These are phyloP conservation scores for Drosophila suboccidentalis DNA, from an alignment of 2,888 invertebrate species.

Conservation along the genomic window DNA sequence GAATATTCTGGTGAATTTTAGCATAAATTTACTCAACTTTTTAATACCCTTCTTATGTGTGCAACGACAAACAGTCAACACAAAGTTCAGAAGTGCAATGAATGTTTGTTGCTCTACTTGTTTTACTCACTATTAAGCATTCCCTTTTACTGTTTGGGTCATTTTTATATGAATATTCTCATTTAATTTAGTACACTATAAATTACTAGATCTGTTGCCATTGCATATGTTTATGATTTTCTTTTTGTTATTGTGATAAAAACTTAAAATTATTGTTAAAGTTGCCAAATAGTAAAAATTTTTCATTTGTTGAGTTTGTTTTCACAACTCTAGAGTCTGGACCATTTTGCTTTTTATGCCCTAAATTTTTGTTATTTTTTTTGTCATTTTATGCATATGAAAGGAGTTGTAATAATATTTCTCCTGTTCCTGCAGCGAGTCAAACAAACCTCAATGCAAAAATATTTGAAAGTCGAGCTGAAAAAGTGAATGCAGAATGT, in stretches of 20 bases:
- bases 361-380: background rate
- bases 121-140: conserved; percentile 27
- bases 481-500: conserved; percentile 49
- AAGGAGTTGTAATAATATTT: conserved; percentile 46
- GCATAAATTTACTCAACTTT: background rate
- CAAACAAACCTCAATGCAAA: conserved; percentile 37
- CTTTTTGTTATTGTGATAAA: conserved; percentile 18
- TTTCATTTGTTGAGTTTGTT: conserved; percentile 8
- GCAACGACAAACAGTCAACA: conserved; percentile 7
- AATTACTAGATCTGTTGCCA: conserved; percentile 40
- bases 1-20: background rate
- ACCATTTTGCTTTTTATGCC: background rate
- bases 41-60: background rate
- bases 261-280: conserved; percentile 19
- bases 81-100: conserved; percentile 63
- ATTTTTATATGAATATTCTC: conserved; percentile 23
- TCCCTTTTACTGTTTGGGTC: conserved; percentile 28
- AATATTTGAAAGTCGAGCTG: conserved; percentile 43
- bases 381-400: conserved; percentile 23
- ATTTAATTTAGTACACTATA: conserved; percentile 50
- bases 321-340: background rate
- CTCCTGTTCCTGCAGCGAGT: conserved; percentile 26
- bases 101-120: conserved; percentile 47
- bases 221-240: background rate
- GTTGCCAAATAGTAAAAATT: background rate